Evolutionary conservation across 2,113 vertebrate species (phyloP).

Genomic region (Mellivora capensis): DNA sequence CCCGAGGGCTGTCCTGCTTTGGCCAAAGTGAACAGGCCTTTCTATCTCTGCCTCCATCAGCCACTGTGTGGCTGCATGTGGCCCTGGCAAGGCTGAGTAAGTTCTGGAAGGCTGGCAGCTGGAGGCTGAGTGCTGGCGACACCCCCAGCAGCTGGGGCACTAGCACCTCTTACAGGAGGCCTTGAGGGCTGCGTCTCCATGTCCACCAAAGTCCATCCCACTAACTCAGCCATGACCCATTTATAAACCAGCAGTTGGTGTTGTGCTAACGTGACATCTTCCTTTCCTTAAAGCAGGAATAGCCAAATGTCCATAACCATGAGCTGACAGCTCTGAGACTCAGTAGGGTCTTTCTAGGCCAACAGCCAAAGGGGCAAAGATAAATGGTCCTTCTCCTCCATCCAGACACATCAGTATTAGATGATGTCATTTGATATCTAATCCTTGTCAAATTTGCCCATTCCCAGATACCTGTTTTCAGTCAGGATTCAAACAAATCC

Average conservation of each 20-base stretch:
- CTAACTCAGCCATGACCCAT: background rate
- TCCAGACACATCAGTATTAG: no score
- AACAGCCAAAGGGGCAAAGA: background rate
- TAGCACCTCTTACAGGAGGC: background rate
- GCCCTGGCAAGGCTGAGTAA: background rate
- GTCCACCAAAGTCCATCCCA: background rate
- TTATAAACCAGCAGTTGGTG: background rate
- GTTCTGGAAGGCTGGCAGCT: accelerated
- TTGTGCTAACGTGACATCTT: background rate
- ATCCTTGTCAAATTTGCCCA: no score
- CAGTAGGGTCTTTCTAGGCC: accelerated
- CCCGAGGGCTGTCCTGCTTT: accelerated
- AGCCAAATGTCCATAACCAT: background rate
- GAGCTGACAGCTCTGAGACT: background rate
- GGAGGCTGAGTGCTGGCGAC: background rate
- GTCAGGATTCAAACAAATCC: no score
- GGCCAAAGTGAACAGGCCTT: background rate
- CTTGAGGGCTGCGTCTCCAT: accelerated
- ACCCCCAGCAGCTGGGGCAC: no score
- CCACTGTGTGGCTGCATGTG: background rate
- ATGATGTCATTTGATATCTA: no score
- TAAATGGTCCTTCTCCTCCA: no score
- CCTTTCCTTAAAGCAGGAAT: background rate
- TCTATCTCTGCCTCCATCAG: background rate
- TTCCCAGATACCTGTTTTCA: no score